Evolutionary conservation across 1,140 invertebrate species (phyloP).

Genomic region (Solen grandis): DNA sequence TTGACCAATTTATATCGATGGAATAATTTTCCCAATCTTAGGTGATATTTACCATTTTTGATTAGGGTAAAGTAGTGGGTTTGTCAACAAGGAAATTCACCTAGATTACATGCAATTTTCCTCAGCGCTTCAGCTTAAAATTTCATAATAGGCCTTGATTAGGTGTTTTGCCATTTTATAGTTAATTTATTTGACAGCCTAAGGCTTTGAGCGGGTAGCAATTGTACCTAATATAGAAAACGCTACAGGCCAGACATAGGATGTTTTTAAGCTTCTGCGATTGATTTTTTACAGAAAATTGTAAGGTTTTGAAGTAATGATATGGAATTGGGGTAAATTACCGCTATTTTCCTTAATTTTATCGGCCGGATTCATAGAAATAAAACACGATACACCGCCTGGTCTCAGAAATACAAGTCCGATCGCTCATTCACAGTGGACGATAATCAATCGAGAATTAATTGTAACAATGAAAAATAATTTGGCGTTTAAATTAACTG

Average conservation of each 20-base stretch:
- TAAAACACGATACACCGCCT: background rate
- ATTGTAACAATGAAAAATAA: conserved; percentile 18
- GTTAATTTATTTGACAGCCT: conserved; percentile 75
- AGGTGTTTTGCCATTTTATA: conserved; percentile 68
- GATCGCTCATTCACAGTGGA: background rate
- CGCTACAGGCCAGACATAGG: conserved; percentile 43
- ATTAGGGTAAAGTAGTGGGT: conserved; percentile 73
- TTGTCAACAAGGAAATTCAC: conserved; percentile 73
- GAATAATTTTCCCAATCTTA: conserved; percentile 69
- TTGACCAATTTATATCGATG: conserved; percentile 70
- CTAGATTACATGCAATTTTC: conserved; percentile 74
- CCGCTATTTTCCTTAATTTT: conserved; percentile 71
- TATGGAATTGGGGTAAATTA: conserved; percentile 69
- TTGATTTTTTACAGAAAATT: conserved; percentile 68
- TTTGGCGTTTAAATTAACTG: background rate
- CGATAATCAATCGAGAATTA: conserved; percentile 45
- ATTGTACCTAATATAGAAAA: conserved; percentile 56
- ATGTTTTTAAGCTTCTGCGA: conserved; percentile 38
- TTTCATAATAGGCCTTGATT: conserved; percentile 75
- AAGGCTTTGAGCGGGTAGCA: conserved; percentile 61
- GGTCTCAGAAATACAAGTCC: background rate
- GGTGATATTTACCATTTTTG: conserved; percentile 70
- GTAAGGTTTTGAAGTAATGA: conserved; percentile 67
- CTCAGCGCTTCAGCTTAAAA: conserved; percentile 67
- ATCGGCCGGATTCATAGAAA: conserved; percentile 36